Base-by-base conservation (phyloP, 2,113 vertebrate genomes). In the Psophia crepitans region DNA sequence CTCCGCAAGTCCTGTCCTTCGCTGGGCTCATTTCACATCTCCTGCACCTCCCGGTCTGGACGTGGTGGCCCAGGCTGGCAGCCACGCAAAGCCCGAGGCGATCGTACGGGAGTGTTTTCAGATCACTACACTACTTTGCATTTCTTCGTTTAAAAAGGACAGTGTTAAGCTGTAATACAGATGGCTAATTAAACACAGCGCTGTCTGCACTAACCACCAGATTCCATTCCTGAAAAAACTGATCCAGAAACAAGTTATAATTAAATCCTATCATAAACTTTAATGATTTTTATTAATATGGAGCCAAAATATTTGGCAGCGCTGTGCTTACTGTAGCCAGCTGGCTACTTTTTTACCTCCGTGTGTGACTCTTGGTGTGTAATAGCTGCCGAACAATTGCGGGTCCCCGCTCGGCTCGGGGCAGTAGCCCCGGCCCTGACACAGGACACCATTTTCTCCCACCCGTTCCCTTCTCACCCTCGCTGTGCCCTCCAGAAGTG, bases 121-220 rank as follows among this genome's bases (percentile, higher is more conserved):
- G 37, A 18, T 11, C 77, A 3, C 80, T 30, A 1, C 1, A 2
- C 33, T 21, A 0, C 8, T 68, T 17, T 5, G 20, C 6, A 12
- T 24, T 4, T 53, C 44, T 48, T 39, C 8, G 1, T 27, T 76
- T 53, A 11, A 26, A 23, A 17, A 22, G 39, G 78, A 12, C 27
- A 8, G 57, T 1, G 30, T 20, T 35, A 12, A 21, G 48, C 43
- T 33, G 24, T 12, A 13, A 46, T 3, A 64, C 17, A 3, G 9
- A 14, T 0, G n/a, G 66, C 43, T 35, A 32, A 77, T 56, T 6
- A 70, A 88, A 80, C 27, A 18, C 37, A 2, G 2, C 2, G 51
- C 90, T 58, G 76, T 4, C 68, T 58, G 76, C 39, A 5, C 69
- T 43, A 27, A 39, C 26, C 66, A 37, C 39, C 43, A 43, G 56